A percentile compares a stretch with the other conserved stretches of the same genome.
phyloP scores from a whole-genome alignment of 2,888 invertebrate genomes.

The Epicampocera succincta region DNA sequence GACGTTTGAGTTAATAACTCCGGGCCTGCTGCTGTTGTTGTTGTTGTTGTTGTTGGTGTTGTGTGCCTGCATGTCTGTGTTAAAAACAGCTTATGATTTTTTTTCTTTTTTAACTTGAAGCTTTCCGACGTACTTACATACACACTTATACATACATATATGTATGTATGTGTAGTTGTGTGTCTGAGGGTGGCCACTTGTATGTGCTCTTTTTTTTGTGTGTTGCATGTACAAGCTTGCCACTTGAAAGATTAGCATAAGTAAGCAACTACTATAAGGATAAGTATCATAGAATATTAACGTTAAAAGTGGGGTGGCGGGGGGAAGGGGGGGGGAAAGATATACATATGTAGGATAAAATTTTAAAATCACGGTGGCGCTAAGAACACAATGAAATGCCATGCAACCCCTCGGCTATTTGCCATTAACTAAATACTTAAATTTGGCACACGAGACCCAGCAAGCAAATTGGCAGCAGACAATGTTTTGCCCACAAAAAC shows the following conservation, averaged over 20 bases:
- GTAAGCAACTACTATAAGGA: slow-evolving; percentile 67
- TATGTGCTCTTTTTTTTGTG: slow-evolving; percentile 38
- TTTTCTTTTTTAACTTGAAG: slow-evolving; percentile 18
- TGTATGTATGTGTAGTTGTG: slow-evolving; percentile 30
- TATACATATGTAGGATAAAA: slow-evolving; percentile 36
- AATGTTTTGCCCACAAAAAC: no score
- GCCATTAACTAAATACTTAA: slow-evolving; percentile 45
- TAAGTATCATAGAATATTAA: slow-evolving; percentile 61
- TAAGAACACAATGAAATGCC: slow-evolving; percentile 26
- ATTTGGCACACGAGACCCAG: slow-evolving; percentile 26
- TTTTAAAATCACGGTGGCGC: slow-evolving; percentile 8
- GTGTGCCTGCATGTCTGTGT: slow-evolving; percentile 13
- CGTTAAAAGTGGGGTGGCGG: no score
- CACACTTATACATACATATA: not conserved
- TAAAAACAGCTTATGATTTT: slow-evolving; percentile 30
- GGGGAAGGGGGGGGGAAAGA: no score
- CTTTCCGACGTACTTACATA: not conserved
- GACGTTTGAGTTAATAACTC: slow-evolving; percentile 76
- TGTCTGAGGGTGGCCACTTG: slow-evolving; percentile 67
- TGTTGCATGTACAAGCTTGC: slow-evolving; percentile 58
- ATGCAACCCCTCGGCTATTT: slow-evolving; percentile 21
- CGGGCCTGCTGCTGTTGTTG: slow-evolving; percentile 64
- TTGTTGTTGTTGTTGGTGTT: slow-evolving; percentile 8
- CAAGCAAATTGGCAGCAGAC: not conserved
- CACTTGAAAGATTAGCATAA: slow-evolving; percentile 80